Evolutionary conservation across 2,888 invertebrate species (phyloP).

Genomic region (Diplazon laetatorius): DNA sequence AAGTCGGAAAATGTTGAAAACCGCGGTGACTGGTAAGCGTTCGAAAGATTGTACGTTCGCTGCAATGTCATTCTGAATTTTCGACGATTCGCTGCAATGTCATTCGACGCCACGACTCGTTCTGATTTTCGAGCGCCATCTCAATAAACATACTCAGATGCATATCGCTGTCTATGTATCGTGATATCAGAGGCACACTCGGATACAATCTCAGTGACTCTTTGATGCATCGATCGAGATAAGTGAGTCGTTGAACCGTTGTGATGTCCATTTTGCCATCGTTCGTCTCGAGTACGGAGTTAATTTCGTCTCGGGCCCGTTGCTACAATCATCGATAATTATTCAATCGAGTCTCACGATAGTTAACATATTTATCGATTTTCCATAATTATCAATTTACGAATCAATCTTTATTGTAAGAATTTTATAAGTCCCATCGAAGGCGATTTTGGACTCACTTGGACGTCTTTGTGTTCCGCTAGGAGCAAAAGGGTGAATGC

Average conservation of each 20-base stretch:
- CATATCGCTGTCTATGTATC: constrained; percentile 84
- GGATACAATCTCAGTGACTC: constrained; percentile 87
- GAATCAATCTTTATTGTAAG: no score
- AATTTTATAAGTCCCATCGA: no score
- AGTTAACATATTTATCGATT: no score
- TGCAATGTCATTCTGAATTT: no score
- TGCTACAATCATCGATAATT: constrained; percentile 49
- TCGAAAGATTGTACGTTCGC: no score
- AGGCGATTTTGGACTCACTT: constrained; percentile 26
- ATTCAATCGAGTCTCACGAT: no score
- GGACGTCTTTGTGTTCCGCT: constrained; percentile 63
- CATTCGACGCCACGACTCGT: no score
- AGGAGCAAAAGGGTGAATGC: constrained; percentile 61
- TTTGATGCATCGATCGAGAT: constrained; percentile 88
- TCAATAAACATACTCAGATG: constrained; percentile 65
- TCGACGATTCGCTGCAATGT: no score
- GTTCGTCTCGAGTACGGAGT: constrained; percentile 83
- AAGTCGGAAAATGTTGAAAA: no score
- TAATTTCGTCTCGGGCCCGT: constrained; percentile 67
- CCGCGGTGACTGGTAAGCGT: no score
- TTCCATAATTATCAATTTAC: no score
- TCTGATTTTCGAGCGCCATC: no score
- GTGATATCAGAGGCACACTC: constrained; percentile 87
- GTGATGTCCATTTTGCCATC: constrained; percentile 83
- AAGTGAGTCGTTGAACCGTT: constrained; percentile 86